Evolutionary conservation across 2,113 vertebrate species (phyloP).

Genomic region (Beaufortia kweichowensis): DNA sequence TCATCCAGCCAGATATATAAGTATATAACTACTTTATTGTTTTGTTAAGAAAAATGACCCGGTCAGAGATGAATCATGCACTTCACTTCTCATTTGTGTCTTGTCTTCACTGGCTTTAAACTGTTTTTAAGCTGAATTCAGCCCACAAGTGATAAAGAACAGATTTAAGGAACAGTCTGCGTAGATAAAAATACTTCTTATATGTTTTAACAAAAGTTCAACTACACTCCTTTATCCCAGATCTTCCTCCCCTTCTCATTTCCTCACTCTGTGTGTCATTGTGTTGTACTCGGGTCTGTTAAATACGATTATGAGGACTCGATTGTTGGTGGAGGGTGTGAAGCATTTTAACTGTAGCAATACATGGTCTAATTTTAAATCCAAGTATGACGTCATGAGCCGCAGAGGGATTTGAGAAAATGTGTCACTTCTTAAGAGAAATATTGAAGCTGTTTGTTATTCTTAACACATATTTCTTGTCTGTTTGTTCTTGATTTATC

Average conservation of each 20-base stretch:
- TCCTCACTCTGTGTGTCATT: constrained; percentile 22
- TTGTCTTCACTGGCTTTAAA: not conserved
- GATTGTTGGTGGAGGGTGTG: constrained; percentile 60
- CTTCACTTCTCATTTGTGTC: not conserved
- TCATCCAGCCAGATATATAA: not conserved
- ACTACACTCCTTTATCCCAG: not conserved
- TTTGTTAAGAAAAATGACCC: constrained; percentile 10
- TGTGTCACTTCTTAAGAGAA: not conserved
- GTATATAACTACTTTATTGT: constrained; percentile 2
- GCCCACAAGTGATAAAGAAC: not conserved
- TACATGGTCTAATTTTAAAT: constrained; percentile 68
- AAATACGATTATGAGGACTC: constrained; percentile 58
- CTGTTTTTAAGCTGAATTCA: not conserved
- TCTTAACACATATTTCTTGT: no score
- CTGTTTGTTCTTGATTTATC: no score
- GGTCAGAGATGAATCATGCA: constrained; percentile 8
- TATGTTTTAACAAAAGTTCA: constrained; percentile 7
- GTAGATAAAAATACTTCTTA: not conserved
- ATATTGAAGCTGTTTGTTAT: not conserved
- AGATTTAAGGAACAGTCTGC: constrained; percentile 13
- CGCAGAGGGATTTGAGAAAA: constrained; percentile 25
- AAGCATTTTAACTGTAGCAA: constrained; percentile 62
- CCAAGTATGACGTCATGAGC: constrained; percentile 56
- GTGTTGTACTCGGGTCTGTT: constrained; percentile 21
- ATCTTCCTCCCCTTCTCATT: constrained; percentile 10